Percentiles rank a stretch among this genome's conserved stretches.
phyloP scores from a whole-genome alignment of 2,888 invertebrate genomes.

The Dryocosmus kuriphilus region DNA sequence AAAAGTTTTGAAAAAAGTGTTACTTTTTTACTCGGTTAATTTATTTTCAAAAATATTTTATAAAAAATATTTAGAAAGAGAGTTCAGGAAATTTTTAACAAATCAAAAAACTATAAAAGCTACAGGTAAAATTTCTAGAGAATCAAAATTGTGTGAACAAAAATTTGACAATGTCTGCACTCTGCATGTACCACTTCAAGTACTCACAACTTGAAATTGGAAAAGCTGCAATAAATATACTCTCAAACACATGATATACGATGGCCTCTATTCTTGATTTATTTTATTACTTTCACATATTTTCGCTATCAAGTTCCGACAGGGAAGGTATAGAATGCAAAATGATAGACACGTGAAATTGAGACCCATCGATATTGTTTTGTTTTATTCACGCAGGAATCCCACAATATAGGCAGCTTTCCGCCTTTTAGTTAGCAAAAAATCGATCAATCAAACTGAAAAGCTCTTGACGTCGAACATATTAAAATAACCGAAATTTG shows the following conservation, averaged over 20 bases:
- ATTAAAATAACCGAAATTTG: constrained; percentile 60
- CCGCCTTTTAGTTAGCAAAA: constrained; percentile 49
- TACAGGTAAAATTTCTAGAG: neutral
- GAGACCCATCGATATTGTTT: constrained; percentile 45
- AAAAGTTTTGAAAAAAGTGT: too few species aligned
- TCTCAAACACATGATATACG: neutral
- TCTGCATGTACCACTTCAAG: neutral
- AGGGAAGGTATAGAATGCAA: neutral
- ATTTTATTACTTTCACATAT: constrained; percentile 31
- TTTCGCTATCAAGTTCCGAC: neutral
- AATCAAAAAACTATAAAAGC: neutral
- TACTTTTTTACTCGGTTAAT: too few species aligned
- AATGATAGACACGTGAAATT: constrained; percentile 46
- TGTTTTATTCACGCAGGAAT: constrained; percentile 39
- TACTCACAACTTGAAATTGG: constrained; percentile 23
- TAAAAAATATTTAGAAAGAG: too few species aligned
- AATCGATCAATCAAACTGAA: constrained; percentile 57
- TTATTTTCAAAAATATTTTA: too few species aligned
- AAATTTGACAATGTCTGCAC: constrained; percentile 4
- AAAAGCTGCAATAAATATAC: neutral
- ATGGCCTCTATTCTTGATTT: constrained; percentile 38
- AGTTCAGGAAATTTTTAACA: too few species aligned
- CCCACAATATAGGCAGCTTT: constrained; percentile 11
- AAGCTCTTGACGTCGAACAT: constrained; percentile 52
- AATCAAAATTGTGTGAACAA: neutral